phyloP scores from a whole-genome alignment of 2,888 invertebrate species.

The Loripinus fragilis region DNA sequence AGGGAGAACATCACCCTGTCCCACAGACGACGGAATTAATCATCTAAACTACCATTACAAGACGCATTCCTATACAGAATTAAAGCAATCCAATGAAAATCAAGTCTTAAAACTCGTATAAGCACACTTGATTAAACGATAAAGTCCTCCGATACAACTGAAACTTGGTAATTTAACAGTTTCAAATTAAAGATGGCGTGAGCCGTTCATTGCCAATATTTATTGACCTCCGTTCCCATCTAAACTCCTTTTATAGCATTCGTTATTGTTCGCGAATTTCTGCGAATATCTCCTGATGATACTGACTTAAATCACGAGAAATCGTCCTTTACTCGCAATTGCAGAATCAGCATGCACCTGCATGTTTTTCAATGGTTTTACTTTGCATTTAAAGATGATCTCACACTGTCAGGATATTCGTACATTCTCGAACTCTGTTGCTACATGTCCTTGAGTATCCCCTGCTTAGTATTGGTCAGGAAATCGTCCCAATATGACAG shows the following conservation, averaged over 20 bases:
- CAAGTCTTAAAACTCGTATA: constrained; percentile 4
- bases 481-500: no score
- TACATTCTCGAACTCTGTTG: no score
- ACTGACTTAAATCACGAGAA: no score
- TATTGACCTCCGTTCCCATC: background rate
- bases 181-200: constrained; percentile 15
- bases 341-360: no score
- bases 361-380: no score
- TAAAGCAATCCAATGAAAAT: constrained; percentile 11
- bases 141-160: background rate
- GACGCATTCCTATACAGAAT: constrained; percentile 17
- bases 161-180: constrained; percentile 15
- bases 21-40: constrained; percentile 3
- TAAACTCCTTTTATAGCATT: constrained; percentile 4
- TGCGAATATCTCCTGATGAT: background rate
- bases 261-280: constrained; percentile 7
- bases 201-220: constrained; percentile 14
- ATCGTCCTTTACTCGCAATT: no score
- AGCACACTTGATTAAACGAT: constrained; percentile 26
- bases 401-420: no score
- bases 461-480: no score
- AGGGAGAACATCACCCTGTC: background rate
- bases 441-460: no score
- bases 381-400: no score
- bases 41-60: constrained; percentile 16